These are phyloP conservation scores for Ochotona princeps DNA, from an alignment of 2,113 vertebrate species.

Conservation along the genomic window DNA sequence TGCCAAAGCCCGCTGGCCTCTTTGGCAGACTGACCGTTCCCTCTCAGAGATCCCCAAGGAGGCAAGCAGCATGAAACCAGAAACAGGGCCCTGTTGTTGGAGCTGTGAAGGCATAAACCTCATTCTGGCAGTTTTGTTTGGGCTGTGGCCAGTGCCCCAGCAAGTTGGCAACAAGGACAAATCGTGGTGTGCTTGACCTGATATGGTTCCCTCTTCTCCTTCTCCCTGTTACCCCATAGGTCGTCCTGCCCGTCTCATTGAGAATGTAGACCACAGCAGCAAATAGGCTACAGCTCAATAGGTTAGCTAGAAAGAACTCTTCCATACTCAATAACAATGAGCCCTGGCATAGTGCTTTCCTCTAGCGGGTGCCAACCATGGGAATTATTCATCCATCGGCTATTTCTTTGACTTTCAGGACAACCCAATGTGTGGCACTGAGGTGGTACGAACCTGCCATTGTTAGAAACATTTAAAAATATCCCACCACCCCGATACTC, in stretches of 20 bases:
- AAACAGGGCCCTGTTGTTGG: neutral
- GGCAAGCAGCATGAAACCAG: neutral
- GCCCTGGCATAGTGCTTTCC: neutral
- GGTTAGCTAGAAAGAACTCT: neutral
- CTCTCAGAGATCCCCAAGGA: neutral
- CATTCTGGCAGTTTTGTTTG: neutral
- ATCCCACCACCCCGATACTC: neutral
- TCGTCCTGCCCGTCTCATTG: neutral
- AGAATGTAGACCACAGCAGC: neutral
- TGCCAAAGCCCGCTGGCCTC: neutral
- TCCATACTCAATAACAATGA: neutral
- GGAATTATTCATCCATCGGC: neutral
- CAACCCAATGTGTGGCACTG: neutral
- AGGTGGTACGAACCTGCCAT: neutral
- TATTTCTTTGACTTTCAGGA: neutral
- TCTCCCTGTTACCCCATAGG: neutral
- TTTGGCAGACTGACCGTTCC: neutral
- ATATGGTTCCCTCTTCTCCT: neutral
- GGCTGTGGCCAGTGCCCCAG: neutral
- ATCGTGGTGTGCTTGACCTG: neutral
- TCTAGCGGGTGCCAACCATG: neutral
- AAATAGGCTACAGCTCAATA: neutral
- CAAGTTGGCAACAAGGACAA: neutral
- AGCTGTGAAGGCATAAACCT: neutral
- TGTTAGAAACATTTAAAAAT: constrained; percentile 59